Evolutionary conservation across 1,140 invertebrate species (phyloP), one percentile per base, ranked within the genome.

Genomic region (Pogonomyrmex barbatus): DNA sequence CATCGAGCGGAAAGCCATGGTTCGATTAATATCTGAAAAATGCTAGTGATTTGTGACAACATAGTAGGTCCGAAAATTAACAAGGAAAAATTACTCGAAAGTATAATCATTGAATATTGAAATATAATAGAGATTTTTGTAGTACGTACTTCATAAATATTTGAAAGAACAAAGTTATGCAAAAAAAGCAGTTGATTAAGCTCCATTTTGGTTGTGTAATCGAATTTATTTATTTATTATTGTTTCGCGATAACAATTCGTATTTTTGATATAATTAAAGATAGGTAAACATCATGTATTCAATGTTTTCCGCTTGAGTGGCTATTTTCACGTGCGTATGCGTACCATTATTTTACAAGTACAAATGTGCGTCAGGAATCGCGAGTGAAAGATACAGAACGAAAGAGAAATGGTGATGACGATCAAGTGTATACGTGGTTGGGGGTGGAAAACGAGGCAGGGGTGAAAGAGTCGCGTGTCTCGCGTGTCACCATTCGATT

Each of bases 401-500:
- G 77, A 82, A 45, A 84, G 56, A 68, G 52, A 84, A 63, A 86
- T 70, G 50, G 42, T 62, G 54, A 56, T 76, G 67, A 58, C 56
- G 54, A 75, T 60, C 56, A 63, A 79, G 84, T 39, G 76, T 39
- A 24, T 24, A 63, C 58, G 39, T 24, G 75, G 52, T 36, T 8
- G 52, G 39, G 50, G 50, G 52, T 4, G 39, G 45, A 60, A 70
- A 73, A 60, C n/a, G 24, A 68, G n/a, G 56, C 56, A 81, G 54
- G 45, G 71, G 88, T 79, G 84, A 89, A 89, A 89, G 77, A 83
- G 89, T 92, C 90, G 88, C 85, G 76, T 87, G 85, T 75, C 71
- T 88, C 60, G 83, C 86, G 63, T 86, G 76, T 71, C 86, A 87
- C 81, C 86, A 89, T 91, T 92, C 87, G 88, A 92, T 91, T 91